A percentile compares a stretch with the other conserved stretches of the same genome.
phyloP scores from a whole-genome alignment of 2,797 vertebrate genomes.

The Calcarius lapponicus region DNA sequence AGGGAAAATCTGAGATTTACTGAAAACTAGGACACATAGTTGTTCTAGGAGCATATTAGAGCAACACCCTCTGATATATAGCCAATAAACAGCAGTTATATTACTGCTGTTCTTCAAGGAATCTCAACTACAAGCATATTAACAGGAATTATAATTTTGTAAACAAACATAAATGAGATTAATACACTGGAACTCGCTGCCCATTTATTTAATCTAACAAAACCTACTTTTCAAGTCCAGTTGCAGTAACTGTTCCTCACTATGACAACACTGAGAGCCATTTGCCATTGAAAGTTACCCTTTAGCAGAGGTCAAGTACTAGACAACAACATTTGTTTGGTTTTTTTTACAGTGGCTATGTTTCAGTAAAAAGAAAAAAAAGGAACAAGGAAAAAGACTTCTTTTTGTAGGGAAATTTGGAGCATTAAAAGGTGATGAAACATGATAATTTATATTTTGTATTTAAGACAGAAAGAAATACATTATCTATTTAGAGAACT shows the following conservation, averaged over 20 bases:
- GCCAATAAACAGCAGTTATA: neutral
- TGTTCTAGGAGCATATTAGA: neutral
- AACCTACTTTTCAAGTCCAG: neutral
- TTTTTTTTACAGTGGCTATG: neutral
- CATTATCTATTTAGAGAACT: neutral
- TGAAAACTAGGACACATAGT: neutral
- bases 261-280: neutral
- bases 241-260: neutral
- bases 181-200: neutral
- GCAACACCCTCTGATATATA: neutral
- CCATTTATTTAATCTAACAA: constrained; percentile 6
- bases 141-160: neutral
- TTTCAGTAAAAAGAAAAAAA: neutral
- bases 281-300: neutral
- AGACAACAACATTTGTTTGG: neutral
- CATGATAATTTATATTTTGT: neutral
- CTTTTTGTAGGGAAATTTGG: neutral
- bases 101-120: constrained; percentile 8
- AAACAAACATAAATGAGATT: constrained; percentile 28
- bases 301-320: neutral
- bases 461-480: neutral
- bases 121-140: neutral
- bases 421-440: neutral
- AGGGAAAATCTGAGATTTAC: neutral
- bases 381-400: neutral